Evolutionary conservation across 2,888 invertebrate genomes (phyloP).

Genomic region (Rotaria socialis): DNA sequence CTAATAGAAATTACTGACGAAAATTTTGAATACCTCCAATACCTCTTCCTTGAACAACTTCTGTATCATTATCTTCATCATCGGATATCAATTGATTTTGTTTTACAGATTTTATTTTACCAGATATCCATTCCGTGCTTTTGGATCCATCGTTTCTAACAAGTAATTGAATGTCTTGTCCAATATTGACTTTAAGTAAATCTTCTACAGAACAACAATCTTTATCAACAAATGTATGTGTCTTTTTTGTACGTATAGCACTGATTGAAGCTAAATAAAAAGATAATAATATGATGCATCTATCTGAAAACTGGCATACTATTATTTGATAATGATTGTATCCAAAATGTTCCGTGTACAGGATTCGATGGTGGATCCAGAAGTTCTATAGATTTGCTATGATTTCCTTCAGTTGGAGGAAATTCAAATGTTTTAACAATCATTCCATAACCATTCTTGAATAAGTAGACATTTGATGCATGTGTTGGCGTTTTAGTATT

Average conservation of each 20-base stretch:
- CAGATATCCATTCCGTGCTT: not conserved
- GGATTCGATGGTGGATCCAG: not conserved
- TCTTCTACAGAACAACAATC: not conserved
- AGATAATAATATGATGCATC: not conserved
- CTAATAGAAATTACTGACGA: no score
- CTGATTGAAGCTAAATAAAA: not conserved
- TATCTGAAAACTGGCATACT: not conserved
- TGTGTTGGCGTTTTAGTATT: not conserved
- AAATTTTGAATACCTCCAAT: no score
- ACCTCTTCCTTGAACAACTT: no score
- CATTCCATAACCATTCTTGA: conserved; percentile 34
- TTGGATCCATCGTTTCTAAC: not conserved
- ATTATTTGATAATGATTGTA: not conserved
- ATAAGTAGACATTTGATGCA: conserved; percentile 20
- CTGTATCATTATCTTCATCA: no score
- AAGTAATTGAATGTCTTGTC: not conserved
- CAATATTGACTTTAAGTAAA: not conserved
- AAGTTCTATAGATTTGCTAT: not conserved
- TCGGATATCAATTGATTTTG: no score
- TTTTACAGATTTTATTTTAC: conserved; percentile 1
- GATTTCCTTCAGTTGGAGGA: not conserved
- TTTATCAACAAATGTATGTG: not conserved
- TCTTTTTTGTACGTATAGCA: conserved; percentile 12
- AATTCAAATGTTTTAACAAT: conserved; percentile 24
- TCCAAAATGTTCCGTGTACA: conserved; percentile 30